Evolutionary conservation across 2,113 vertebrate species (phyloP).

Genomic region (Oryzias melastigma): DNA sequence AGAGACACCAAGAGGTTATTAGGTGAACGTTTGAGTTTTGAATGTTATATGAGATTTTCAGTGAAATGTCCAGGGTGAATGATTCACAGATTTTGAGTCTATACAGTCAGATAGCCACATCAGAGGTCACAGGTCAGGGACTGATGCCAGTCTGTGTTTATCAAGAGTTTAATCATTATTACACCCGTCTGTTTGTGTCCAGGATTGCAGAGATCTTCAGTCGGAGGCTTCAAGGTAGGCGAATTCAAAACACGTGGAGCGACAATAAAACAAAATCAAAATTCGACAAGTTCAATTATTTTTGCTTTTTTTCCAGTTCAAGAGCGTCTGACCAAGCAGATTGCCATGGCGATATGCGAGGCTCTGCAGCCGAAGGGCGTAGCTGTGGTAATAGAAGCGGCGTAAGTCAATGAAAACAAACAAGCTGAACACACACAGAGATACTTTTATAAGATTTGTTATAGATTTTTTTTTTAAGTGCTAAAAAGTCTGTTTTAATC

Average conservation of each 20-base stretch:
- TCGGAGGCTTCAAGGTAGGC: conserved; percentile 82
- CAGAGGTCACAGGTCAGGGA: conserved; percentile 6
- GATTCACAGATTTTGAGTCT: conserved; percentile 43
- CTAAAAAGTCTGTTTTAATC: background rate
- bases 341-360: conserved; percentile 73
- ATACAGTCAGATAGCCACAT: conserved; percentile 1
- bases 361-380: conserved; percentile 78
- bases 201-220: conserved; percentile 86
- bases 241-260: background rate
- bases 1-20: background rate
- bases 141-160: conserved; percentile 39
- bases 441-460: no score
- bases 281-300: background rate
- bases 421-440: background rate
- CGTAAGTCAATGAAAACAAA: conserved; percentile 65
- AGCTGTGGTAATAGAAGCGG: conserved; percentile 76
- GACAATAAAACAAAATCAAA: background rate
- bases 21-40: conserved; percentile 1
- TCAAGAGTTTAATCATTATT: conserved; percentile 55
- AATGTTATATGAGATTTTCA: conserved; percentile 7
- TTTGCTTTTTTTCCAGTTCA: conserved; percentile 70
- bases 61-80: conserved; percentile 39
- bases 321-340: conserved; percentile 82
- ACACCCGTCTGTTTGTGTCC: conserved; percentile 6
- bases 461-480: background rate